Percentiles rank a stretch among this genome's conserved stretches.
phyloP scores from a whole-genome alignment of 2,113 vertebrate species.

The Haliaeetus leucogaster region DNA sequence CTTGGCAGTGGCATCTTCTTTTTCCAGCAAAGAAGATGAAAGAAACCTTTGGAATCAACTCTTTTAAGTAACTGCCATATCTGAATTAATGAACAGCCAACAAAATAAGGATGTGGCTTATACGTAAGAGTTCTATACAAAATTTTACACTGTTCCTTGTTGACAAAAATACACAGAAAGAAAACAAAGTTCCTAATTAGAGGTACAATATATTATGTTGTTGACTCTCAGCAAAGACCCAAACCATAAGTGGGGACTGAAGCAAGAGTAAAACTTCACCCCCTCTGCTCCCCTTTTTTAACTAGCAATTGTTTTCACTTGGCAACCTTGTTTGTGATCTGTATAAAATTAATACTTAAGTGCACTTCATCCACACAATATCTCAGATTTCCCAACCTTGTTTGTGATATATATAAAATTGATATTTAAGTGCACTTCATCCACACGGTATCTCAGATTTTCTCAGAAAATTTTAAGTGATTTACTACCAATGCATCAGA shows the following conservation, averaged over 20 bases:
- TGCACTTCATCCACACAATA: accelerated
- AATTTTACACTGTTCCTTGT: background rate
- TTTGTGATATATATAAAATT: background rate
- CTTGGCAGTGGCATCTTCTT: background rate
- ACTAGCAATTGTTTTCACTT: background rate
- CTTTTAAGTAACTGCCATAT: background rate
- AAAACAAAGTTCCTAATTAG: background rate
- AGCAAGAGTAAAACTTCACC: background rate
- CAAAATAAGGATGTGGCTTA: background rate
- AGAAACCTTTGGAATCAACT: background rate
- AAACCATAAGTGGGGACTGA: background rate
- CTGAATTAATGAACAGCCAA: background rate
- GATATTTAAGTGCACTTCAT: background rate
- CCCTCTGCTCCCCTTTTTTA: background rate
- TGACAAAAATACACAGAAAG: background rate
- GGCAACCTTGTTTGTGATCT: background rate
- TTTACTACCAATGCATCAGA: background rate
- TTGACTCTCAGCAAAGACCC: background rate
- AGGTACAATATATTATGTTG: background rate
- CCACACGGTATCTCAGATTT: accelerated
- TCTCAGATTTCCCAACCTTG: background rate
- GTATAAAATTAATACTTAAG: background rate
- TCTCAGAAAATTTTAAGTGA: background rate
- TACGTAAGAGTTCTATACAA: background rate
- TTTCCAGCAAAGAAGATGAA: background rate